These are phyloP conservation scores for Babylonia areolata DNA, from an alignment of 1,140 invertebrate species.

Conservation along the genomic window DNA sequence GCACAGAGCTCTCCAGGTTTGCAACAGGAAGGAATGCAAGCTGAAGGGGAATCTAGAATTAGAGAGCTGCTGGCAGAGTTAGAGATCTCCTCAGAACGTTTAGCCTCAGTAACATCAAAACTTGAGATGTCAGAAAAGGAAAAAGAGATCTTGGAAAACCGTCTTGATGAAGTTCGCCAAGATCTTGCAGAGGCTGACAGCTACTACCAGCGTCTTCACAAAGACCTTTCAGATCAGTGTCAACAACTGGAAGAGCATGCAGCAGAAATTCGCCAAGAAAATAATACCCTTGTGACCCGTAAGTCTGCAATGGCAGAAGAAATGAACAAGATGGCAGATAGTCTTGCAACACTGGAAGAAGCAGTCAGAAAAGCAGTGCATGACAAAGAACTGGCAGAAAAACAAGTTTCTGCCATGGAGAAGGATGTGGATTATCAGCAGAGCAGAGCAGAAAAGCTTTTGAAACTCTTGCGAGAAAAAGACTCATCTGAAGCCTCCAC, in stretches of 20 bases:
- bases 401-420: conserved; percentile 22
- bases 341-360: background rate
- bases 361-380: conserved; percentile 17
- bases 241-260: conserved; percentile 25
- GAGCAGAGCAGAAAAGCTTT: conserved; percentile 30
- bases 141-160: background rate
- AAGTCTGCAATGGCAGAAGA: conserved; percentile 1
- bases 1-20: background rate
- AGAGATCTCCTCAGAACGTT: background rate
- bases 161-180: conserved; percentile 29
- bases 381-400: conserved; percentile 25
- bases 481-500: conserved; percentile 23
- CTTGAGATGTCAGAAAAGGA: conserved; percentile 22
- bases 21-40: background rate
- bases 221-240: conserved; percentile 17
- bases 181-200: conserved; percentile 32
- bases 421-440: conserved; percentile 29
- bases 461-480: conserved; percentile 34
- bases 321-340: background rate
- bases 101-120: background rate
- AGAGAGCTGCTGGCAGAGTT: background rate
- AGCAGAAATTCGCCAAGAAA: conserved; percentile 31
- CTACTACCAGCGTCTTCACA: conserved; percentile 23
- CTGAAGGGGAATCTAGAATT: conserved; percentile 14
- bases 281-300: background rate